Evolutionary conservation across 2,113 vertebrate genomes (phyloP).

Genomic region (Chamaea fasciata): DNA sequence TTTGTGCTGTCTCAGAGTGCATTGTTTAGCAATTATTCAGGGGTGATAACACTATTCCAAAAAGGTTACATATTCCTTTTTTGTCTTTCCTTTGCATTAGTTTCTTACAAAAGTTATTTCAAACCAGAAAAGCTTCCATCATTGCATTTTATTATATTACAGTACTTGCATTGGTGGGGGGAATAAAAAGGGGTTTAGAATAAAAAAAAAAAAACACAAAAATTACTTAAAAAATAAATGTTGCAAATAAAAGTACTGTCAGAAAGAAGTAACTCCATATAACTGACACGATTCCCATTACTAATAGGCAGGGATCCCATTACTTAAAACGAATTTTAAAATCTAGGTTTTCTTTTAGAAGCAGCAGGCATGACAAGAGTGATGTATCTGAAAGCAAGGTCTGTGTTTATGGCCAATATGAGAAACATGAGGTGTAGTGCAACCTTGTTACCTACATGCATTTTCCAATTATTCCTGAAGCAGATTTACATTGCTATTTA

Average conservation of each 20-base stretch:
- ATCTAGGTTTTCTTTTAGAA: not conserved
- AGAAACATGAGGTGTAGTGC: not conserved
- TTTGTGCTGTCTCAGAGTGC: not conserved
- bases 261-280: not conserved
- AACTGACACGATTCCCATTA: not conserved
- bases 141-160: not conserved
- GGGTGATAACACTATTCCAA: not conserved
- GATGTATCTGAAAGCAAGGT: not conserved
- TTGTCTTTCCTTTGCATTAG: not conserved
- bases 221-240: not conserved
- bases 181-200: not conserved
- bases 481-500: not conserved
- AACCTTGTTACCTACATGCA: not conserved
- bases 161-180: not conserved
- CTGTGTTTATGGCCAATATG: not conserved
- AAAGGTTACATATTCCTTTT: not conserved
- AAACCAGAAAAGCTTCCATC: not conserved
- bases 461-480: not conserved
- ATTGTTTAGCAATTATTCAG: not conserved
- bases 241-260: not conserved
- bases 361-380: not conserved
- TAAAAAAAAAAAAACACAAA: not conserved
- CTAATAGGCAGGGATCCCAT: too few relatives aligned
- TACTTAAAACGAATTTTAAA: not conserved
- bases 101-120: not conserved